Percentiles rank a stretch among this genome's conserved stretches.
Conservation (phyloP, 1,140 invertebrate species). For the Copidosoma floridanum region DNA sequence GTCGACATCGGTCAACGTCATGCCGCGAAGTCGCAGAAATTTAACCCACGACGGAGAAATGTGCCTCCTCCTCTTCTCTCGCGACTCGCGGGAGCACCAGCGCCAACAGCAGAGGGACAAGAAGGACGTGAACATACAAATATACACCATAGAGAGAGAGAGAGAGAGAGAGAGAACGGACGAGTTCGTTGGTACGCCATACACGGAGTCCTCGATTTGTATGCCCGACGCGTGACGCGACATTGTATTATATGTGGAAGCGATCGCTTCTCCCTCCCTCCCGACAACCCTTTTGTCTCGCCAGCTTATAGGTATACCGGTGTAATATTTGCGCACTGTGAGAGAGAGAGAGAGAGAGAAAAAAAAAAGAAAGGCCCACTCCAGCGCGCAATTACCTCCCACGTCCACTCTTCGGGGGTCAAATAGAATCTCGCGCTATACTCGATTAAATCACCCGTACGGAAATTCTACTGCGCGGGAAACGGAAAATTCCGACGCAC, state of each 20-base stretch:
- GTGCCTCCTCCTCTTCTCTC: conserved; percentile 23
- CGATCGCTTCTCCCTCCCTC: conserved; percentile 34
- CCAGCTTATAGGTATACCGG: too few relatives aligned
- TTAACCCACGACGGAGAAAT: conserved; percentile 46
- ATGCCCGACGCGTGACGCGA: conserved; percentile 40
- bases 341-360: conserved; percentile 29
- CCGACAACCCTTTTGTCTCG: conserved; percentile 38
- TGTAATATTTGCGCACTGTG: conserved; percentile 39
- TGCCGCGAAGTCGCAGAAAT: conserved; percentile 48
- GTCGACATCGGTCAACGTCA: conserved; percentile 54
- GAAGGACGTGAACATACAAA: conserved; percentile 30
- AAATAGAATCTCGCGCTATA: conserved; percentile 49
- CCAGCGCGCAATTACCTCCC: not conserved
- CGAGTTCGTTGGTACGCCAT: conserved; percentile 29
- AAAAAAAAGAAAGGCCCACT: conserved; percentile 28
- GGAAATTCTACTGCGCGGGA: too few relatives aligned
- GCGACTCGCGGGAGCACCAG: not conserved
- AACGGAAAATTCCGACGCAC: conserved; percentile 19
- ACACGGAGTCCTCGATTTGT: conserved; percentile 48
- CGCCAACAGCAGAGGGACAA: not conserved
- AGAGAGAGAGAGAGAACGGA: not conserved
- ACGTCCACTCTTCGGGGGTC: conserved; percentile 44
- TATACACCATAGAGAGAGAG: conserved; percentile 15
- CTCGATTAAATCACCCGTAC: conserved; percentile 45
- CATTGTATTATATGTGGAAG: conserved; percentile 38